phyloP scores from a whole-genome alignment of 2,888 invertebrate species.

The Andrena haemorrhoa region DNA sequence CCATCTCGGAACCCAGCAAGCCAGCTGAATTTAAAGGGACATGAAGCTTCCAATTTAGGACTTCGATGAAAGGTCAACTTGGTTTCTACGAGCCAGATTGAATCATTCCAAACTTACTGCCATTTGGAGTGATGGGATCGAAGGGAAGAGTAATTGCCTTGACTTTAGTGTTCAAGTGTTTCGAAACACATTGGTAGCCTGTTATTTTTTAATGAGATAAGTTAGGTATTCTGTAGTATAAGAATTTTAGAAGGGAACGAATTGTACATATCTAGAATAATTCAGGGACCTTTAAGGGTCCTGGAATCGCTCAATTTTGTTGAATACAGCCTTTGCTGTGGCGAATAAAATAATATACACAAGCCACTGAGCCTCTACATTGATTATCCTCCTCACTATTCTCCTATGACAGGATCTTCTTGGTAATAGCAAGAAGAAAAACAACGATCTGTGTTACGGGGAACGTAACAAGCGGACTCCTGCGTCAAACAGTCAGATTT shows the following conservation, averaged over 20 bases:
- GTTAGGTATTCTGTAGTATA: not conserved
- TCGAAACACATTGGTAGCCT: no score
- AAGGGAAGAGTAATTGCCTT: no score
- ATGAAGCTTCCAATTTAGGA: not conserved
- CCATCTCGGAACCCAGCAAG: not conserved
- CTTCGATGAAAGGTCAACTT: not conserved
- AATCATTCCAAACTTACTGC: no score
- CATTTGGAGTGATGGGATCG: no score
- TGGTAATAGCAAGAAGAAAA: not conserved
- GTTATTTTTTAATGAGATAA: no score
- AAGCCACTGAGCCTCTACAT: not conserved
- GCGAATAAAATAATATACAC: not conserved
- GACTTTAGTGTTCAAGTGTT: no score
- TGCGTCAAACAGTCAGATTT: not conserved
- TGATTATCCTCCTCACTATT: not conserved
- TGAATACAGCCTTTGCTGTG: not conserved
- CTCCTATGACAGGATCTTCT: not conserved
- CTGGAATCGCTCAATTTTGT: not conserved
- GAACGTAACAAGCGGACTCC: not conserved
- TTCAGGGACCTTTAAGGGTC: not conserved
- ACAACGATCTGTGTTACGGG: not conserved
- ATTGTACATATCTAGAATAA: conserved; percentile 5
- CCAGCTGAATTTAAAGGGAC: not conserved
- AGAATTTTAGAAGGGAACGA: not conserved
- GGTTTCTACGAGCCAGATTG: no score